Evolutionary conservation across 2,113 vertebrate species (phyloP).

Genomic region (Ciconia boyciana): DNA sequence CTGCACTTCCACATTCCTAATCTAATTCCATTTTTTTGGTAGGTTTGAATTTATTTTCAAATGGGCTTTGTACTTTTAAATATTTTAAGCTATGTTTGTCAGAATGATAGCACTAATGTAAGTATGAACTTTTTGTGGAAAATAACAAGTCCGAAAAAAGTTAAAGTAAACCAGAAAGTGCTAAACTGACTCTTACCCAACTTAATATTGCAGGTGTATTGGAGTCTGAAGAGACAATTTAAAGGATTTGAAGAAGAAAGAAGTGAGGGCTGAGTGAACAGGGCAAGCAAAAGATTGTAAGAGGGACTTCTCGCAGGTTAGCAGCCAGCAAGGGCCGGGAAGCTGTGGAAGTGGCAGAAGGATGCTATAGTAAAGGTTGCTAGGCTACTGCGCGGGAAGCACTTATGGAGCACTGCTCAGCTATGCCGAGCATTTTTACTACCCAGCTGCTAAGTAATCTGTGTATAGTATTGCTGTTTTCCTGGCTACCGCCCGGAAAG

Average conservation of each 20-base stretch:
- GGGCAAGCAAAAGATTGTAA: not conserved
- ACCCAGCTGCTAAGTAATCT: slow-evolving; percentile 64
- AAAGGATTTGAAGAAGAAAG: not conserved
- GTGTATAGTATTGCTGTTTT: not conserved
- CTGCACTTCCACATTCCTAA: not conserved
- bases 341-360: slow-evolving; percentile 77
- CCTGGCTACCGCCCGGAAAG: slow-evolving; percentile 14
- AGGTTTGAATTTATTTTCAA: not conserved
- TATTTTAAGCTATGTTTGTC: not conserved
- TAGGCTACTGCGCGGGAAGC: slow-evolving; percentile 79
- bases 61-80: not conserved
- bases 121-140: not conserved
- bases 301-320: not conserved
- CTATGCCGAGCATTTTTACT: slow-evolving; percentile 79
- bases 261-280: not conserved
- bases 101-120: not conserved
- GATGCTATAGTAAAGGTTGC: slow-evolving; percentile 80
- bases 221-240: not conserved
- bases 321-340: slow-evolving; percentile 68
- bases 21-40: not conserved
- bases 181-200: not conserved
- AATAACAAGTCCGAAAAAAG: not conserved
- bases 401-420: slow-evolving; percentile 71
- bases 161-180: not conserved
- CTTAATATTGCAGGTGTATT: not conserved